These are phyloP conservation scores for Macrotus californicus DNA, from an alignment of 2,113 vertebrate species.

Conservation along the genomic window DNA sequence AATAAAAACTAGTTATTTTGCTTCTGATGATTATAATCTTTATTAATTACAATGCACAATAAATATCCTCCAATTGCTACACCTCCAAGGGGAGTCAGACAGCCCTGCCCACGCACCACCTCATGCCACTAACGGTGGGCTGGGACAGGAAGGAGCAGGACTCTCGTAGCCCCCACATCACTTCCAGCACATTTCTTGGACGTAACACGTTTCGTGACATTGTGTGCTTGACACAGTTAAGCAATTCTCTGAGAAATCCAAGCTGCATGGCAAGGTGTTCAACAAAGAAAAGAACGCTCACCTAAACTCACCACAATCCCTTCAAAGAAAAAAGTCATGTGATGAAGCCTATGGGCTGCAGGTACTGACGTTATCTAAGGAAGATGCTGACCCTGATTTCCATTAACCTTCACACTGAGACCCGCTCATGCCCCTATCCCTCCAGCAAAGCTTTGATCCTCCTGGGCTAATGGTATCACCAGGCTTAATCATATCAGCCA, in stretches of 20 bases:
- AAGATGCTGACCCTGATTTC: background rate
- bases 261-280: background rate
- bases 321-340: conserved; percentile 8
- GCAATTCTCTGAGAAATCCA: background rate
- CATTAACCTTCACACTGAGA: background rate
- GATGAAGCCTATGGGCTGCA: background rate
- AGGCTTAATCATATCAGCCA: background rate
- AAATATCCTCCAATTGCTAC: background rate
- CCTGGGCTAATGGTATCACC: background rate
- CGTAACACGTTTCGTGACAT: background rate
- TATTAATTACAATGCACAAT: background rate
- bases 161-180: background rate
- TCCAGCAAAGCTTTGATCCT: background rate
- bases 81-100: background rate
- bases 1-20: background rate
- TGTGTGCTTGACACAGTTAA: background rate
- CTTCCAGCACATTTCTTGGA: background rate
- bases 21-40: background rate
- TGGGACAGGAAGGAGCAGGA: background rate
- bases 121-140: fast-evolving
- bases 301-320: background rate
- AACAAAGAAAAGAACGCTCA: background rate
- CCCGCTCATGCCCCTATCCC: background rate
- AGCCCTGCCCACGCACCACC: background rate
- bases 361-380: background rate